Percentiles rank a stretch among this genome's conserved stretches.
Conservation (phyloP, 2,797 vertebrate genomes). For the Chaenodraco wilsoni region DNA sequence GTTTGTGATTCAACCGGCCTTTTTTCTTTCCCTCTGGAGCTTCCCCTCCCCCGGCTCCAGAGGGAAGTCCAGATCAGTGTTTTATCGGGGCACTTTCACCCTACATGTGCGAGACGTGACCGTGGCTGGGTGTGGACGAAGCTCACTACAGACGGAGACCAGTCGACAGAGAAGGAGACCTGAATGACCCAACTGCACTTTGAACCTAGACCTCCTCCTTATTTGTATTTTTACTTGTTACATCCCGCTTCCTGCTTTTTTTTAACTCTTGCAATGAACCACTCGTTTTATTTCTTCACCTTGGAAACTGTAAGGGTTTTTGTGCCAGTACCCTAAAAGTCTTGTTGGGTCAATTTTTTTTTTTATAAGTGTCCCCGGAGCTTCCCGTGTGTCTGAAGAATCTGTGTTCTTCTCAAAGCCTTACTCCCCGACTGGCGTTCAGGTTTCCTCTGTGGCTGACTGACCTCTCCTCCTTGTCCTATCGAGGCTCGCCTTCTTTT, state of each 20-base stretch:
- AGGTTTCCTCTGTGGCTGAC: conserved; percentile 85
- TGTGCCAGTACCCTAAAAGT: conserved; percentile 61
- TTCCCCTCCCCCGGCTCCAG: conserved; percentile 13
- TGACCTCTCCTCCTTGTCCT: conserved; percentile 72
- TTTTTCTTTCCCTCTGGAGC: conserved; percentile 25
- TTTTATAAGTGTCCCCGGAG: conserved; percentile 38
- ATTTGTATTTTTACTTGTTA: conserved; percentile 26
- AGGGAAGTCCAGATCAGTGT: conserved; percentile 64
- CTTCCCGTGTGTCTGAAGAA: conserved; percentile 56
- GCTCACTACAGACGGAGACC: conserved; percentile 50
- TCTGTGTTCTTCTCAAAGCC: conserved; percentile 79
- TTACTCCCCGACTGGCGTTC: conserved; percentile 80
- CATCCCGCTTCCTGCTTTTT: conserved; percentile 53
- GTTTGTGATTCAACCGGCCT: conserved; percentile 48
- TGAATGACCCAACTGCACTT: conserved; percentile 80
- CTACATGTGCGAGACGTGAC: conserved; percentile 48
- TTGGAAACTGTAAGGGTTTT: conserved; percentile 54
- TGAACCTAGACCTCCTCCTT: conserved; percentile 38
- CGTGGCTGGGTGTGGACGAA: conserved; percentile 55
- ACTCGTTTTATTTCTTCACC: conserved; percentile 64
- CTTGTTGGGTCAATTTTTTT: conserved; percentile 18
- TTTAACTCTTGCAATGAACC: conserved; percentile 74
- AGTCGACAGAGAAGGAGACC: conserved; percentile 65
- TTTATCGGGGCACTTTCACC: conserved; percentile 49
- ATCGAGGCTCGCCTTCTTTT: conserved; percentile 79